phyloP scores from a whole-genome alignment of 2,113 vertebrate genomes.

The Mirounga angustirostris region DNA sequence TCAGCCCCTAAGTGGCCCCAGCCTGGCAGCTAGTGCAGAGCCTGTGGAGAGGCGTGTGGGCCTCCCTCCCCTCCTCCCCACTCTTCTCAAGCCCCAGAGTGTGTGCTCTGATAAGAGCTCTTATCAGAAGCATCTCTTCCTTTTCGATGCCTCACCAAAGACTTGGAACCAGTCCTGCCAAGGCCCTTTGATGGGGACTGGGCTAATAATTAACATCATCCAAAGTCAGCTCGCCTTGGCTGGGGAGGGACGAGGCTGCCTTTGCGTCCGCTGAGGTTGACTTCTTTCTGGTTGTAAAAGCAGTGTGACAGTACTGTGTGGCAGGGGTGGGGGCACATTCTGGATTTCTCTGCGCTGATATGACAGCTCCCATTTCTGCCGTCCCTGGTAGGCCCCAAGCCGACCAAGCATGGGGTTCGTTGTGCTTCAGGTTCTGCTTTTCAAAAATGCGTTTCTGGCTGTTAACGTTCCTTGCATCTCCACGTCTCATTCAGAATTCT shows the following conservation, averaged over 20 bases:
- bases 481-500: not conserved
- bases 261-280: not conserved
- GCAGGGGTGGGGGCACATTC: not conserved
- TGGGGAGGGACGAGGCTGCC: not conserved
- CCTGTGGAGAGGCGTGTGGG: no score
- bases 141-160: not conserved
- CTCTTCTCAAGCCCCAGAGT: not conserved
- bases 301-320: no score
- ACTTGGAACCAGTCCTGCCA: rapidly evolving
- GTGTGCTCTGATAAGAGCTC: not conserved
- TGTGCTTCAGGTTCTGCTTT: not conserved
- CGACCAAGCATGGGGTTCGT: not conserved
- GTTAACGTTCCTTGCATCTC: no score
- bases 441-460: not conserved
- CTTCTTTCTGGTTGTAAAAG: not conserved
- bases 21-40: not conserved
- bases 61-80: rapidly evolving
- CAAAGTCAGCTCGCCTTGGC: rapidly evolving
- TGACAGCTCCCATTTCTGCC: not conserved
- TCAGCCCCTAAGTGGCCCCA: not conserved
- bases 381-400: not conserved
- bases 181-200: not conserved
- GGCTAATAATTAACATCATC: not conserved
- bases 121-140: not conserved
- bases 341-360: not conserved